Evolutionary conservation across 2,888 invertebrate species (phyloP).

Genomic region (Thymelicus lineola): DNA sequence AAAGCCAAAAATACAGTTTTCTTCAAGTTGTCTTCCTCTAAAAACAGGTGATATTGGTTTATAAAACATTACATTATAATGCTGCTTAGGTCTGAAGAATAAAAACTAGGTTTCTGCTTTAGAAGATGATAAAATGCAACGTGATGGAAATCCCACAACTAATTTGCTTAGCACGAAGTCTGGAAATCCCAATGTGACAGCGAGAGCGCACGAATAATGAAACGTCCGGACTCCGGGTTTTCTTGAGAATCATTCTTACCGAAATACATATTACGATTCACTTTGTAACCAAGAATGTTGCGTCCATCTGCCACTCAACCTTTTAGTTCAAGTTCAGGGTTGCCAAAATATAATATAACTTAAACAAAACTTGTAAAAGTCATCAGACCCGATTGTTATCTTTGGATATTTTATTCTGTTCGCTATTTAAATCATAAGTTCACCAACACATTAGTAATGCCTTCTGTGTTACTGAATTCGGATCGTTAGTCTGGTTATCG

Average conservation of each 20-base stretch:
- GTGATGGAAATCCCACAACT: neutral
- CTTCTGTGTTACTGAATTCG: too few species aligned
- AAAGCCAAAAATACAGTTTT: too few species aligned
- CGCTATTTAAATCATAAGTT: too few species aligned
- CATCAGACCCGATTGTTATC: too few species aligned
- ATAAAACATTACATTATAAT: too few species aligned
- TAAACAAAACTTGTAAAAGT: neutral
- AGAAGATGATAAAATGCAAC: neutral
- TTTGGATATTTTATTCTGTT: too few species aligned
- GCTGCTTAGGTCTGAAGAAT: too few species aligned
- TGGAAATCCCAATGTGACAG: slow-evolving; percentile 1
- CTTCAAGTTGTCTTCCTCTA: too few species aligned
- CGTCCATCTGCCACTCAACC: neutral
- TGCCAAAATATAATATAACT: neutral
- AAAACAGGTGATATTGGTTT: too few species aligned
- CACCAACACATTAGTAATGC: too few species aligned
- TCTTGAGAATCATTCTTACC: slow-evolving; percentile 3
- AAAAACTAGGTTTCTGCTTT: too few species aligned
- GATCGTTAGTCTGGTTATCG: too few species aligned
- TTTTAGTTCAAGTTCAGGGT: neutral
- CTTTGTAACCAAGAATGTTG: slow-evolving; percentile 1
- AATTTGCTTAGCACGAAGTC: slow-evolving; percentile 18
- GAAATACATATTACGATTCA: slow-evolving; percentile 4
- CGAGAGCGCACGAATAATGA: slow-evolving; percentile 25
- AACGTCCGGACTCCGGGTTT: slow-evolving; percentile 3